These are phyloP conservation scores for Caranx ignobilis DNA, from an alignment of 2,113 vertebrate species.

Conservation along the genomic window DNA sequence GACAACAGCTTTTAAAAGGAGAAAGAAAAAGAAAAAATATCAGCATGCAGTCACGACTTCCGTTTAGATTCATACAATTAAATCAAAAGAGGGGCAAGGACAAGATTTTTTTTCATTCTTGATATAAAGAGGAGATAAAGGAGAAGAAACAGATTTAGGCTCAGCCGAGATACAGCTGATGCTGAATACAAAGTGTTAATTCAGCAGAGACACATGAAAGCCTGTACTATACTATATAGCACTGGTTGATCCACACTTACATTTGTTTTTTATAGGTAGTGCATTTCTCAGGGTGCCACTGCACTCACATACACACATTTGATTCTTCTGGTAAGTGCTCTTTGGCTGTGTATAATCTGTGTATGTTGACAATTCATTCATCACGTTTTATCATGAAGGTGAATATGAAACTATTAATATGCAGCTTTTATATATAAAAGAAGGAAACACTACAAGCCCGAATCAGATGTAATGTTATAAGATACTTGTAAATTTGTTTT, in stretches of 20 bases:
- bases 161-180: neutral
- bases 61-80: neutral
- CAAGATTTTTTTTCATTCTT: neutral
- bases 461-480: neutral
- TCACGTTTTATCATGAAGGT: neutral
- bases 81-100: neutral
- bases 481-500: neutral
- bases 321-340: too few relatives aligned
- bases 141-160: neutral
- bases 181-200: neutral
- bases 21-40: neutral
- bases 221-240: neutral
- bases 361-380: neutral
- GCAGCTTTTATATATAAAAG: neutral
- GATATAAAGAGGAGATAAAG: neutral
- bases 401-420: neutral
- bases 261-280: too few relatives aligned
- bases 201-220: neutral
- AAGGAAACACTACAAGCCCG: neutral
- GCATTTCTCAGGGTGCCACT: too few relatives aligned
- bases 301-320: too few relatives aligned
- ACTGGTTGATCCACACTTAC: neutral
- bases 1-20: constrained; percentile 29
- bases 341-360: neutral
- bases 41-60: neutral